Evolutionary conservation across 2,113 vertebrate species (phyloP), one percentile per base, ranked within the genome.

Genomic region (Daubentonia madagascariensis): DNA sequence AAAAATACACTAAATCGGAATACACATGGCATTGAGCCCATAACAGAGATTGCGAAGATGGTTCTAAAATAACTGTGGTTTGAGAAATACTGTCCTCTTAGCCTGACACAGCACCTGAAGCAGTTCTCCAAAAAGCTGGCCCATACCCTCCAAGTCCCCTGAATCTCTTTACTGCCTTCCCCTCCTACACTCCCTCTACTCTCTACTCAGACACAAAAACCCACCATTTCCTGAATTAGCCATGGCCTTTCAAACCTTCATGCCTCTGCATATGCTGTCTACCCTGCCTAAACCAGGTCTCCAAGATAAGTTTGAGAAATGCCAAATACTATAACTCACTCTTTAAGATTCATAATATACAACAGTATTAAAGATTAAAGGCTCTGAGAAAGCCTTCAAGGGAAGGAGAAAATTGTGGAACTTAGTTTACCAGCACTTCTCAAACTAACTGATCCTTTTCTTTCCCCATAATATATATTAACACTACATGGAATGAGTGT

Each of bases 1-100:
- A 89, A 63, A 37, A 95, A 48, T 85, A 52, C 6, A 91, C 89
- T 93, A 91, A 68, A 86, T 91, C 16, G 68, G 35, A 84, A 93
- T 43, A 57, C 25, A 88, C 8, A 12, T 59, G 17, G 40, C 45
- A 89, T 0, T 18, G 32, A 90, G 67, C 54, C 35, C 61, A 68
- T 23, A 37, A 81, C 18, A 73, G 76, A 75, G 61, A 40, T n/a
- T 35, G 52, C 43, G 50, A 68, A 79, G 48, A 78, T 63, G 57
- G 57, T 32, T 88, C 90, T 88, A 52, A 72, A 78, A 73, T 40
- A 30, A 59, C 52, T 50, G 2, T 8, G 40, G n/a, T 68, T 48
- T 67, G 73, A 65, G 76, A 79, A 91, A 72, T 61, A 75, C n/a
- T n/a, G 67, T 25, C 40, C 59, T 20, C 54, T 30, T 30, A 75